Conservation (phyloP, 1,140 invertebrate genomes). For the Drosophila azteca region DNA sequence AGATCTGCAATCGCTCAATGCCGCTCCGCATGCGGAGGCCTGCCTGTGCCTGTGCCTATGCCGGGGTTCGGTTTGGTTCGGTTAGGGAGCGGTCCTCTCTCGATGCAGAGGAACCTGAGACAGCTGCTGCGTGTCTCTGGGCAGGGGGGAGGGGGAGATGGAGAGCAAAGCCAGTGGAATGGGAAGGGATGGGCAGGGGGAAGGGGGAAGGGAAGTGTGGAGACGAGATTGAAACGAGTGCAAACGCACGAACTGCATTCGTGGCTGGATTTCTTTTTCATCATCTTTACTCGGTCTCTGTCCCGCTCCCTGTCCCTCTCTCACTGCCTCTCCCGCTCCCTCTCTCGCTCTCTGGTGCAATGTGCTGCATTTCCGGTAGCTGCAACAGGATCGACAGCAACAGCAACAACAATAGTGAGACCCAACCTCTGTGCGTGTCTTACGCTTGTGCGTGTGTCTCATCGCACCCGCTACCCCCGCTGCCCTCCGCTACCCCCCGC, state of each 20-base stretch:
- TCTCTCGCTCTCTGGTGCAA: constrained; percentile 46
- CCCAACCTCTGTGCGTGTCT: constrained; percentile 63
- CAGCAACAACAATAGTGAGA: constrained; percentile 23
- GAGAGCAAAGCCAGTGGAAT: too few species aligned
- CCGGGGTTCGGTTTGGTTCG: too few species aligned
- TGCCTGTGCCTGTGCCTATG: too few species aligned
- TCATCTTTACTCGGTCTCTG: constrained; percentile 6
- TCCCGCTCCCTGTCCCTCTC: not conserved
- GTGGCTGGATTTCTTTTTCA: constrained; percentile 12
- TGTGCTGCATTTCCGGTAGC: constrained; percentile 80
- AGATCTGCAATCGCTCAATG: constrained; percentile 7
- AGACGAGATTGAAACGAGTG: constrained; percentile 44
- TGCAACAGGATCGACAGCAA: constrained; percentile 16
- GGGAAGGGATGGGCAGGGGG: constrained; percentile 2
- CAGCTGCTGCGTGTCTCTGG: constrained; percentile 15
- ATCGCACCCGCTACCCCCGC: constrained; percentile 31
- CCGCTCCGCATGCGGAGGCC: too few species aligned
- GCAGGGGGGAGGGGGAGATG: too few species aligned
- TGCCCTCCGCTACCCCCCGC: not conserved
- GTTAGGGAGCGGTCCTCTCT: too few species aligned
- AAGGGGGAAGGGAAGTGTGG: not conserved
- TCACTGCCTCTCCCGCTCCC: not conserved
- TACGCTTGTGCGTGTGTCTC: constrained; percentile 69
- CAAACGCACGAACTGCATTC: constrained; percentile 49
- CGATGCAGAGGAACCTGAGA: constrained; percentile 3